phyloP scores from a whole-genome alignment of 2,797 vertebrate species.

The Ambastaia sidthimunki region DNA sequence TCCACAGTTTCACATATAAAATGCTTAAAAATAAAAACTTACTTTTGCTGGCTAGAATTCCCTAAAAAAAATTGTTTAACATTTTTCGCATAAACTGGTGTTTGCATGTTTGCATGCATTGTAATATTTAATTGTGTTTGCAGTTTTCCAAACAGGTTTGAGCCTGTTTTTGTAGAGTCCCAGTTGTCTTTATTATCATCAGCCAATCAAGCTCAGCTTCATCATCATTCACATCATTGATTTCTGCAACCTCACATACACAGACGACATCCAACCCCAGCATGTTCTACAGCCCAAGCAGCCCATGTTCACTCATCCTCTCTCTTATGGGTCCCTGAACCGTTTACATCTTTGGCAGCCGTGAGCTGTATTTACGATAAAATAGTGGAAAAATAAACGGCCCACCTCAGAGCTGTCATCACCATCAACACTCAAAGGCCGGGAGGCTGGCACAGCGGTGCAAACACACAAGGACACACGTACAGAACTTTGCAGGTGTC shows the following conservation, averaged over 20 bases:
- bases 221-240: conserved; percentile 34
- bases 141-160: conserved; percentile 15
- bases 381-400: conserved; percentile 69
- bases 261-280: not conserved
- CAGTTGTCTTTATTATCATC: conserved; percentile 1
- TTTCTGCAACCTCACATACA: conserved; percentile 38
- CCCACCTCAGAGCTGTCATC: conserved; percentile 55
- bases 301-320: conserved; percentile 58
- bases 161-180: conserved; percentile 21
- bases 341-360: conserved; percentile 36
- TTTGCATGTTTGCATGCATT: too few species aligned
- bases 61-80: not conserved
- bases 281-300: conserved; percentile 52
- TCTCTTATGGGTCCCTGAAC: conserved; percentile 55
- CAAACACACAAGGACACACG: conserved; percentile 62
- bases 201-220: conserved; percentile 27
- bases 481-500: conserved; percentile 52
- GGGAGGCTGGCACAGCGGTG: conserved; percentile 32
- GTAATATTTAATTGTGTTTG: not conserved
- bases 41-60: conserved; percentile 6
- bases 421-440: conserved; percentile 65
- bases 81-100: not conserved
- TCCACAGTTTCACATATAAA: not conserved
- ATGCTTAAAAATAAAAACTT: not conserved
- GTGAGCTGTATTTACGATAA: conserved; percentile 66